A percentile compares a stretch with the other conserved stretches of the same genome.
These are phyloP conservation scores for Drosophila prosaltans DNA, from an alignment of 1,140 invertebrate species.

Conservation along the genomic window DNA sequence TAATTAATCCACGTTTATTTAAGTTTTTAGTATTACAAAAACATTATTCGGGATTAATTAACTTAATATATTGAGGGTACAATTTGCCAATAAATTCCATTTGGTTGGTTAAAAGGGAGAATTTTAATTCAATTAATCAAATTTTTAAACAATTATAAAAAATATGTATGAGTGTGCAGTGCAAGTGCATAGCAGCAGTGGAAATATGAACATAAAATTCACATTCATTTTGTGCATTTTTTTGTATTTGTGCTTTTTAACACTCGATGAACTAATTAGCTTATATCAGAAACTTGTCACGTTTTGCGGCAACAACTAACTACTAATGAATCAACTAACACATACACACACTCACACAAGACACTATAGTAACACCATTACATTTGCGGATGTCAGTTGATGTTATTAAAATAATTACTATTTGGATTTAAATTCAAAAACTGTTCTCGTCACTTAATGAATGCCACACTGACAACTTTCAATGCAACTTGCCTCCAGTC, in stretches of 20 bases:
- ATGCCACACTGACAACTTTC: conserved; percentile 27
- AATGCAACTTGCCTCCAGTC: conserved; percentile 7
- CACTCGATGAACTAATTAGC: background rate
- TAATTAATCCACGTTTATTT: too few species aligned
- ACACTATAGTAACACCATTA: background rate
- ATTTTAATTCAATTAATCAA: too few species aligned
- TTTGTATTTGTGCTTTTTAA: background rate
- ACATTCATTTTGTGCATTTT: background rate
- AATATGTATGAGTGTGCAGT: too few species aligned
- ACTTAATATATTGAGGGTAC: too few species aligned
- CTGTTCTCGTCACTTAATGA: conserved; percentile 43
- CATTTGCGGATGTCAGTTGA: conserved; percentile 11
- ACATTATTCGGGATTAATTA: too few species aligned
- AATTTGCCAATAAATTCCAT: too few species aligned
- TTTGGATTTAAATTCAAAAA: conserved; percentile 36
- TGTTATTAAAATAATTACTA: conserved; percentile 56
- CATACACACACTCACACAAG: background rate
- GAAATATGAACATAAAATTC: background rate
- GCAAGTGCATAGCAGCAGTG: too few species aligned
- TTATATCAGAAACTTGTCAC: conserved; percentile 5
- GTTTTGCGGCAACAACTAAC: conserved; percentile 2
- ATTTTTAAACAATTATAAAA: too few species aligned
- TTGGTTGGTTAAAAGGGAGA: too few species aligned
- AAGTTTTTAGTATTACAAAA: too few species aligned
- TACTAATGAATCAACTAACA: conserved; percentile 11